Conservation (phyloP, 2,113 vertebrate species). For the Globicephala melas region DNA sequence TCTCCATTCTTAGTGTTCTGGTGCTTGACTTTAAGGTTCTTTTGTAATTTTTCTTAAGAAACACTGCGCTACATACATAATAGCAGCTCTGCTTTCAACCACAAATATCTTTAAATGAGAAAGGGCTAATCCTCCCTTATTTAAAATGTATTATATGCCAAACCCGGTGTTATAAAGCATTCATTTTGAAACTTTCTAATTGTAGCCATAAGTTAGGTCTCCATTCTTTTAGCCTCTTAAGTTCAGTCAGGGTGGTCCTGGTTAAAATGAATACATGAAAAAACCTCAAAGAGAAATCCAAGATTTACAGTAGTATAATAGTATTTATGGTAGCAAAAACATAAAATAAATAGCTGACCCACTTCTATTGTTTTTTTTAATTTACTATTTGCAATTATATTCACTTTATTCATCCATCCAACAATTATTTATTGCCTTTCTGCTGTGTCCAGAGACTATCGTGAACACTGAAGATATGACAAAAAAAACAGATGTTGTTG, state of each 20-base stretch:
- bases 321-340: conserved; percentile 30
- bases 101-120: conserved; percentile 56
- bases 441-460: not conserved
- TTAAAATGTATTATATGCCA: conserved; percentile 47
- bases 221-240: conserved; percentile 45
- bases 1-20: not conserved
- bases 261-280: conserved; percentile 50
- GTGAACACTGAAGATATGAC: not conserved
- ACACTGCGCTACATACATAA: conserved; percentile 9
- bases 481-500: not conserved
- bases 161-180: conserved; percentile 29
- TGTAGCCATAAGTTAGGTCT: conserved; percentile 36
- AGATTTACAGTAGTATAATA: not conserved
- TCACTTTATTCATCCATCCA: not conserved
- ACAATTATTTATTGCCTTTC: not conserved
- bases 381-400: conserved; percentile 24
- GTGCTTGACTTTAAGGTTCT: not conserved
- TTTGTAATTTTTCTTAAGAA: conserved; percentile 42
- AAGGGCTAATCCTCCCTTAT: not conserved
- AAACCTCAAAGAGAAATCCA: conserved; percentile 38
- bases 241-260: conserved; percentile 63
- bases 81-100: conserved; percentile 51
- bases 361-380: not conserved
- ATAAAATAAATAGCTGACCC: conserved; percentile 26
- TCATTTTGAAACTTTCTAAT: conserved; percentile 56